A percentile compares a stretch with the other conserved stretches of the same genome.
Evolutionary conservation across 1,140 invertebrate genomes (phyloP).

Genomic region (Drosophila athabasca): DNA sequence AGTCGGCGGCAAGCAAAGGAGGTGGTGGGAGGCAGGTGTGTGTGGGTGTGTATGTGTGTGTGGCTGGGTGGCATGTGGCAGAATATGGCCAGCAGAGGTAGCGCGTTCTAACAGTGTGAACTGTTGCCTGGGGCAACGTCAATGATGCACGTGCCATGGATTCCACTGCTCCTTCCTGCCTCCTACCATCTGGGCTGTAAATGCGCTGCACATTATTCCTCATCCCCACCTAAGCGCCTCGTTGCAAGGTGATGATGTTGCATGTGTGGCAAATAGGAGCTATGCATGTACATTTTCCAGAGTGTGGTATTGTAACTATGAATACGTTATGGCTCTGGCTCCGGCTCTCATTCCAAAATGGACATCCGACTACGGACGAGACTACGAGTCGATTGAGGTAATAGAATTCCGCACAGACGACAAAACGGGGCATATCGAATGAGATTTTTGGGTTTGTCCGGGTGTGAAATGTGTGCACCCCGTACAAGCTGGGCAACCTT

Average conservation of each 20-base stretch:
- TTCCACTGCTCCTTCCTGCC: conserved; percentile 1
- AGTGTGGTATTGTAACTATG: conserved; percentile 13
- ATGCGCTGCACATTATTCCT: conserved; percentile 54
- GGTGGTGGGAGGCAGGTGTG: not conserved
- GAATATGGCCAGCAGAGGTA: not conserved
- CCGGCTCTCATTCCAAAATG: no score
- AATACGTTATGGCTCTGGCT: conserved; percentile 17
- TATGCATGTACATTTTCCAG: no score
- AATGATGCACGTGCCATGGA: conserved; percentile 58
- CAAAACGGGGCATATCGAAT: not conserved
- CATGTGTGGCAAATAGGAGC: no score
- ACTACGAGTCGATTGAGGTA: not conserved
- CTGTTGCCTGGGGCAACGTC: conserved; percentile 59
- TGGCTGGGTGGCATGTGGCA: not conserved
- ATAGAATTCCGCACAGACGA: not conserved
- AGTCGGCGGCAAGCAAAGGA: conserved; percentile 1
- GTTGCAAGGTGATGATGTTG: not conserved
- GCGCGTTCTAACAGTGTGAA: not conserved
- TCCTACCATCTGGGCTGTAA: conserved; percentile 29
- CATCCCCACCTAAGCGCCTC: not conserved
- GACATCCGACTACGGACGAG: no score
- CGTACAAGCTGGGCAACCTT: no score
- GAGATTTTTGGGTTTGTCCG: no score
- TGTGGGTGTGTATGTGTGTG: not conserved
- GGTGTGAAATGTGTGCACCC: no score